Evolutionary conservation across 1,140 invertebrate species (phyloP).

Genomic region (Platyura marginata): DNA sequence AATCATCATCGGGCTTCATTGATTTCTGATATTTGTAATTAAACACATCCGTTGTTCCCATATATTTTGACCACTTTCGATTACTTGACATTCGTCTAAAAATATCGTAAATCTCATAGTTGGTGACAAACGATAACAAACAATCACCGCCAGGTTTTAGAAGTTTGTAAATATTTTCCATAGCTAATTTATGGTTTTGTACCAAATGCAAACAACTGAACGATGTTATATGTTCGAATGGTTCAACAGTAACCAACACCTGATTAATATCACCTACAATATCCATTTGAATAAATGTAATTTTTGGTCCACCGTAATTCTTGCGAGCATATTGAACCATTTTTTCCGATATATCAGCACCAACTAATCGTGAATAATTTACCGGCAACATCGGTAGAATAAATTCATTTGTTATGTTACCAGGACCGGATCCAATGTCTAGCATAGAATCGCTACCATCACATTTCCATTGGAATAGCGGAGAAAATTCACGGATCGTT

Average conservation of each 20-base stretch:
- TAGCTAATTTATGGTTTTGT: not conserved
- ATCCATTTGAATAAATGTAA: not conserved
- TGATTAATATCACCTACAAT: not conserved
- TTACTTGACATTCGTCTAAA: not conserved
- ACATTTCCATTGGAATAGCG: conserved; percentile 34
- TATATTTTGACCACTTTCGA: not conserved
- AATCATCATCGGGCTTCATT: no score
- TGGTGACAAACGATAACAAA: not conserved
- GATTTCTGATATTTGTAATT: no score
- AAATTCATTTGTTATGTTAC: conserved; percentile 47
- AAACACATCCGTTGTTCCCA: no score
- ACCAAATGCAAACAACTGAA: not conserved
- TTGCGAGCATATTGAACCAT: conserved; percentile 44
- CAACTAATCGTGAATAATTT: conserved; percentile 28
- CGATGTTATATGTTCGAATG: not conserved
- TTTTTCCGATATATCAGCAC: conserved; percentile 45
- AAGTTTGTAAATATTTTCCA: not conserved
- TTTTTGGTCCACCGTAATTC: not conserved
- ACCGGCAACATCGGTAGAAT: conserved; percentile 41
- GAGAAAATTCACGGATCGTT: conserved; percentile 42
- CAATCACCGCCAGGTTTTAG: not conserved
- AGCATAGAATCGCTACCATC: conserved; percentile 35
- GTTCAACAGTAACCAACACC: not conserved
- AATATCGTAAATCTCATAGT: not conserved
- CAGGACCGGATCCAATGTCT: conserved; percentile 66